A percentile compares a stretch with the other conserved stretches of the same genome.
Conservation (phyloP, 2,888 invertebrate genomes). For the Parthenolecanium corni region DNA sequence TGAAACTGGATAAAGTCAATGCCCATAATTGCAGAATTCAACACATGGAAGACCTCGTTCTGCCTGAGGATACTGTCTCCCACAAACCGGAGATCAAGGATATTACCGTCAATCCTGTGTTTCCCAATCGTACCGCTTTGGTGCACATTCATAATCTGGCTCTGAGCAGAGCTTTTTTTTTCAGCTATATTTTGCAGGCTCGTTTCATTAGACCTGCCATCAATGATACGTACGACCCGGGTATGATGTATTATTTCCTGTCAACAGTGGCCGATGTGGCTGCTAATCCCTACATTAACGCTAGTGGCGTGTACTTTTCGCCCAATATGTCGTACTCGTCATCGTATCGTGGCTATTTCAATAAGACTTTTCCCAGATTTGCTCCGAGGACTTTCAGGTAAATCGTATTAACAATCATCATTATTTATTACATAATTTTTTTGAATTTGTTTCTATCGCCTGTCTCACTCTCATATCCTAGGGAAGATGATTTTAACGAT, state of each 20-base stretch:
- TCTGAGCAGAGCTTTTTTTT: slow-evolving; percentile 88
- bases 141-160: slow-evolving; percentile 93
- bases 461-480: slow-evolving; percentile 34
- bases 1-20: slow-evolving; percentile 69
- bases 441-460: neutral
- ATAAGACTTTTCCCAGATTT: slow-evolving; percentile 86
- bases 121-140: slow-evolving; percentile 85
- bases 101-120: slow-evolving; percentile 84
- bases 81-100: slow-evolving; percentile 89
- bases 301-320: slow-evolving; percentile 85
- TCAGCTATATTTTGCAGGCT: slow-evolving; percentile 86
- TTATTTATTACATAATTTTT: neutral
- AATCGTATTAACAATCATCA: neutral
- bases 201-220: slow-evolving; percentile 80
- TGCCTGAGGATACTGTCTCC: slow-evolving; percentile 74
- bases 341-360: slow-evolving; percentile 89
- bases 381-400: slow-evolving; percentile 76
- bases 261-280: slow-evolving; percentile 92
- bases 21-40: slow-evolving; percentile 82
- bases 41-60: slow-evolving; percentile 67
- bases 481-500: slow-evolving; percentile 88
- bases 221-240: slow-evolving; percentile 88
- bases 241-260: slow-evolving; percentile 94
- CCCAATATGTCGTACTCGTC: slow-evolving; percentile 89
- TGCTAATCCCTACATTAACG: slow-evolving; percentile 80